Conservation (phyloP, 2,888 invertebrate species). For the Amorpha juglandis region DNA sequence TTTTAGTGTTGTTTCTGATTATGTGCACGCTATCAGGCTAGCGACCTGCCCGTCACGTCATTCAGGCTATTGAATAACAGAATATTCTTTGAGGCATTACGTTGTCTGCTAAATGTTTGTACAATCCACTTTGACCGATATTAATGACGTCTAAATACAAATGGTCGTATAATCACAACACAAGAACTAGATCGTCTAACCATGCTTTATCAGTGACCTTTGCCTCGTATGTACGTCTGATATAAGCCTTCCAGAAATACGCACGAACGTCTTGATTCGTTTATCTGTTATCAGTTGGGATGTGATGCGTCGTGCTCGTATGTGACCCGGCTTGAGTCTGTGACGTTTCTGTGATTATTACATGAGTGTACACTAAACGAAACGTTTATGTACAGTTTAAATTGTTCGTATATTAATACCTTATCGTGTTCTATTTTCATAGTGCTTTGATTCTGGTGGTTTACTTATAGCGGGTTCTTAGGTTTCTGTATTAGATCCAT, state of each 20-base stretch:
- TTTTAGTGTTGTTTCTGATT: too few relatives aligned
- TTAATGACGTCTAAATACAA: neutral
- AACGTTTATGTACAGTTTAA: slow-evolving; percentile 7
- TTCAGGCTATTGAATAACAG: neutral
- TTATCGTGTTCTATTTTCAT: slow-evolving; percentile 14
- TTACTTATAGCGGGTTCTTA: too few relatives aligned
- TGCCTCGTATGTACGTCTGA: slow-evolving; percentile 52
- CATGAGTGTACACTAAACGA: slow-evolving; percentile 23
- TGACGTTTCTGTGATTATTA: slow-evolving; percentile 51
- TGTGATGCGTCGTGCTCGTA: slow-evolving; percentile 53
- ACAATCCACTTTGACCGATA: neutral
- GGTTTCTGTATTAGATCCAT: too few relatives aligned
- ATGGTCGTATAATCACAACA: slow-evolving; percentile 5
- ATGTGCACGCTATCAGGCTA: too few relatives aligned
- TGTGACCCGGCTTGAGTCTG: slow-evolving; percentile 57
- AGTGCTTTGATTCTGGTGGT: neutral
- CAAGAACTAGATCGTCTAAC: slow-evolving; percentile 44
- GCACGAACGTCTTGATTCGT: slow-evolving; percentile 49
- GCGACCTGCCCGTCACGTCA: too few relatives aligned
- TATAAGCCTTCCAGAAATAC: slow-evolving; percentile 58
- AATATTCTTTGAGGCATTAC: slow-evolving; percentile 2
- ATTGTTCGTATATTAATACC: slow-evolving; percentile 7
- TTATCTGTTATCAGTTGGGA: slow-evolving; percentile 61
- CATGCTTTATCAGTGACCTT: slow-evolving; percentile 61
- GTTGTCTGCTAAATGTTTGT: neutral